Conservation (phyloP, 2,888 invertebrate genomes). For the Tipula helvola region DNA sequence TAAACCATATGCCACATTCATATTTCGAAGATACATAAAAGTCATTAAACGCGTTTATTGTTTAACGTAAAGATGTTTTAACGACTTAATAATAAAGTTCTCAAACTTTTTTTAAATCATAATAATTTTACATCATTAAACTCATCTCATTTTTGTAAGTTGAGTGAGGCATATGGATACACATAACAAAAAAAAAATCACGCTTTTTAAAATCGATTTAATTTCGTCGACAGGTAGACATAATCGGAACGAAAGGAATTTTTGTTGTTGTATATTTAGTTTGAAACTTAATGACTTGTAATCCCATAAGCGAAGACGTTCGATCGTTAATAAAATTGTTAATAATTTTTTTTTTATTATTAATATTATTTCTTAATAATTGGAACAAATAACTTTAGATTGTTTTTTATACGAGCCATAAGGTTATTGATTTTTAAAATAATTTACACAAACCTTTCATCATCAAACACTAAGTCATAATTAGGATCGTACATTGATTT, state of each 20-base stretch:
- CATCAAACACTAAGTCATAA: background rate
- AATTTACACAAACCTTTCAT: background rate
- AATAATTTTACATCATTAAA: background rate
- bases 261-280: background rate
- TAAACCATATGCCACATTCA: background rate
- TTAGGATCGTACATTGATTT: background rate
- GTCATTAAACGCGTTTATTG: background rate
- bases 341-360: background rate
- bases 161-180: background rate
- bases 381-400: background rate
- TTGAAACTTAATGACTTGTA: background rate
- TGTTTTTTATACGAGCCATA: background rate
- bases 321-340: background rate
- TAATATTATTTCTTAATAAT: background rate
- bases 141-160: background rate
- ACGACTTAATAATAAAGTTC: slow-evolving; percentile 4
- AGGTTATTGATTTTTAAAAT: background rate
- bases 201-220: background rate
- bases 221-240: background rate
- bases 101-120: background rate
- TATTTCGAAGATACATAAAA: background rate
- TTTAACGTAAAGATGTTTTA: background rate
- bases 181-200: background rate
- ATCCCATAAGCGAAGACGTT: background rate
- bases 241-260: background rate